phyloP scores from a whole-genome alignment of 2,888 invertebrate species.

The Aporophyla lueneburgensis region DNA sequence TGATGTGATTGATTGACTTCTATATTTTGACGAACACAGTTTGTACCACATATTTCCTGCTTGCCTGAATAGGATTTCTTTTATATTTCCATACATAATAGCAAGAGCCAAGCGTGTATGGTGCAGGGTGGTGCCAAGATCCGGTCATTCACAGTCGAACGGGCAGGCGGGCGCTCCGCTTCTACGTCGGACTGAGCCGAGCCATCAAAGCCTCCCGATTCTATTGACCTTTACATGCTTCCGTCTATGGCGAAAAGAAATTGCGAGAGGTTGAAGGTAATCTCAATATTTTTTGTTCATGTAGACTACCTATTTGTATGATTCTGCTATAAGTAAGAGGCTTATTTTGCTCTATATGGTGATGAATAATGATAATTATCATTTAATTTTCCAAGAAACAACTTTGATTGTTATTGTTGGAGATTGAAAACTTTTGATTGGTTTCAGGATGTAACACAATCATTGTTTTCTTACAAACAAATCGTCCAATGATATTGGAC shows the following conservation, averaged over 20 bases:
- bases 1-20: slow-evolving; percentile 1
- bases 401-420: background rate
- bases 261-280: background rate
- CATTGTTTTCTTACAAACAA: slow-evolving; percentile 1
- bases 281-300: background rate
- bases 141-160: slow-evolving; percentile 64
- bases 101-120: background rate
- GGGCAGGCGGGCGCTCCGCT: slow-evolving; percentile 11
- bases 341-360: background rate
- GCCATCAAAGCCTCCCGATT: slow-evolving; percentile 62
- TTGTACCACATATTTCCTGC: background rate
- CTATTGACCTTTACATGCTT: slow-evolving; percentile 66
- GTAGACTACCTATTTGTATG: background rate
- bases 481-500: background rate
- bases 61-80: slow-evolving; percentile 17
- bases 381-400: background rate
- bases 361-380: too few relatives aligned
- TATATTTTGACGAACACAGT: background rate
- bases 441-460: slow-evolving; percentile 1
- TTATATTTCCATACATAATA: slow-evolving; percentile 11
- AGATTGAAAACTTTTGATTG: background rate
- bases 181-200: slow-evolving; percentile 22
- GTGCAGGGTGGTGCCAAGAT: slow-evolving; percentile 45
- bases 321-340: background rate
- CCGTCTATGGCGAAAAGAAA: slow-evolving; percentile 38